These are phyloP conservation scores for Prochilodus magdalenae DNA, from an alignment of 2,113 vertebrate species.

Conservation along the genomic window DNA sequence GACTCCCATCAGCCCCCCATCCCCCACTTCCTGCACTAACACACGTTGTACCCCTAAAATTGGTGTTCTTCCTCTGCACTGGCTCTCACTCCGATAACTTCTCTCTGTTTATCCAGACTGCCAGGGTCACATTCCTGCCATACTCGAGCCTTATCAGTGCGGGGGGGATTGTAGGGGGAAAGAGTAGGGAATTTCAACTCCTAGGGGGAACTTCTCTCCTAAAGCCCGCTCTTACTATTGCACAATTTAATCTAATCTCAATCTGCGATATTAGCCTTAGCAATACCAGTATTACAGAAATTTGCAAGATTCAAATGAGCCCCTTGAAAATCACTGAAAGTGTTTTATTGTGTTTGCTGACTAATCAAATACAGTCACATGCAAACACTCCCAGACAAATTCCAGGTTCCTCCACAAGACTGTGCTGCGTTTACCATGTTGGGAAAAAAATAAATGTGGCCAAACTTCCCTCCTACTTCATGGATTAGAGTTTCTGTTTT, in stretches of 20 bases:
- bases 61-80: constrained; percentile 44
- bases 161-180: neutral
- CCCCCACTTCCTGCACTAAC: constrained; percentile 46
- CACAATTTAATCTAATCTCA: neutral
- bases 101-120: constrained; percentile 72
- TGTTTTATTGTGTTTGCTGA: no score
- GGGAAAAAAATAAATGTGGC: no score
- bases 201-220: constrained; percentile 62
- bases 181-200: constrained; percentile 64
- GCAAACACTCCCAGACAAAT: no score
- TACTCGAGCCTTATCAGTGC: constrained; percentile 69
- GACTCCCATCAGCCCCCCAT: constrained; percentile 55
- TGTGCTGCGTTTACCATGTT: no score
- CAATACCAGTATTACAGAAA: no score
- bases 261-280: no score
- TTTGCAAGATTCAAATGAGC: no score
- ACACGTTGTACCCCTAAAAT: constrained; percentile 48
- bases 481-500: no score
- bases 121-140: constrained; percentile 78
- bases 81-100: constrained; percentile 16
- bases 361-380: no score
- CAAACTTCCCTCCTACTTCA: no score
- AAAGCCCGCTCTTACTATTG: constrained; percentile 5
- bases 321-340: no score
- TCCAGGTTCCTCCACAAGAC: no score